Evolutionary conservation across 2,797 vertebrate genomes (phyloP).

Genomic region (Sandelia bainsii): DNA sequence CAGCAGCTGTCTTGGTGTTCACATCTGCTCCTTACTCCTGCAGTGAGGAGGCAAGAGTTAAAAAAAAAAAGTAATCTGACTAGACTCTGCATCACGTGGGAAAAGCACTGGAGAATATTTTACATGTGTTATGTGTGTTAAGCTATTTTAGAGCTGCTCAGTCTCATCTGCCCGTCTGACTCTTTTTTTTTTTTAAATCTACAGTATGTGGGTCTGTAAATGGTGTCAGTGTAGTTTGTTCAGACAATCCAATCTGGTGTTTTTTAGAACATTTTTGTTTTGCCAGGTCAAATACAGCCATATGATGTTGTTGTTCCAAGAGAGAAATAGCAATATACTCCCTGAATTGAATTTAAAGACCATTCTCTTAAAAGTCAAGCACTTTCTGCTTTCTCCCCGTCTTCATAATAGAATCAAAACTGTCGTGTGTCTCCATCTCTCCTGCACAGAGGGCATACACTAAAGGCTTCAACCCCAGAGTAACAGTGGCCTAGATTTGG

Average conservation of each 20-base stretch:
- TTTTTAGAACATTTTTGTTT: slow-evolving; percentile 20
- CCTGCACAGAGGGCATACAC: slow-evolving; percentile 16
- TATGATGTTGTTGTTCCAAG: slow-evolving; percentile 26
- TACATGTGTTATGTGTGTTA: slow-evolving; percentile 13
- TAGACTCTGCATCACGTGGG: slow-evolving; percentile 7
- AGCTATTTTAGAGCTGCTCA: background rate
- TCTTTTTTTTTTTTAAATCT: background rate
- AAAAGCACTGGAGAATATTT: slow-evolving; percentile 10
- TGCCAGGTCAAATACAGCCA: slow-evolving; percentile 2
- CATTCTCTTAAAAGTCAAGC: slow-evolving; percentile 57
- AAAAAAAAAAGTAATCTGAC: slow-evolving; percentile 5
- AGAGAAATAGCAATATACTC: slow-evolving; percentile 14
- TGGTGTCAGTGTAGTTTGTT: slow-evolving; percentile 9
- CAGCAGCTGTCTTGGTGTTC: slow-evolving; percentile 25
- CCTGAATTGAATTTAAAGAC: slow-evolving; percentile 48
- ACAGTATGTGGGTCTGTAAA: slow-evolving; percentile 20
- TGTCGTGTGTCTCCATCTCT: slow-evolving; percentile 11
- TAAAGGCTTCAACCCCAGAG: slow-evolving; percentile 17
- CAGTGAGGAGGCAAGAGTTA: slow-evolving; percentile 19
- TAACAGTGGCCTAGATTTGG: slow-evolving; percentile 35
- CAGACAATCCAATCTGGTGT: slow-evolving; percentile 30
- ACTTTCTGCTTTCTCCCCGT: slow-evolving; percentile 9
- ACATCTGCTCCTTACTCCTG: slow-evolving; percentile 28
- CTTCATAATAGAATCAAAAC: slow-evolving; percentile 52
- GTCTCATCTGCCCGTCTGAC: background rate